Conservation (phyloP, 2,888 invertebrate species). For the Polietes domitor region DNA sequence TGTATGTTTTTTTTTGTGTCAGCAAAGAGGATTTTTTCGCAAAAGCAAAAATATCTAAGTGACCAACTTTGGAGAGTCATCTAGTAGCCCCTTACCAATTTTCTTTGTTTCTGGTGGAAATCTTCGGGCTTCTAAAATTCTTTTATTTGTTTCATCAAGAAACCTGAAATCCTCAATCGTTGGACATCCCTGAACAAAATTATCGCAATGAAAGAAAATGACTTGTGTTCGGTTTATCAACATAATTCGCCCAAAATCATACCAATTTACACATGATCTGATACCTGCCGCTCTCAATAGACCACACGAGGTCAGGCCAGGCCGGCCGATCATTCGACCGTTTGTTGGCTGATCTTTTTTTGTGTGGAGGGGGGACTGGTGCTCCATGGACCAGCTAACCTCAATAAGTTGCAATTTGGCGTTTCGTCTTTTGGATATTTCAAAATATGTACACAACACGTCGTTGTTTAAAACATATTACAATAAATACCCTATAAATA, state of each 20-base stretch:
- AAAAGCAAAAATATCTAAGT: no score
- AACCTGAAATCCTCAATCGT: no score
- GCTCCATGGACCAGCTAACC: conserved; percentile 10
- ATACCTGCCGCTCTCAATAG: conserved; percentile 33
- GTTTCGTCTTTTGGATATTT: conserved; percentile 4
- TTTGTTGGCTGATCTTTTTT: conserved; percentile 23
- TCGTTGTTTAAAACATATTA: conserved; percentile 32
- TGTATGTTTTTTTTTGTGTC: no score
- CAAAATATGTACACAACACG: conserved; percentile 19
- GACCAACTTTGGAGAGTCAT: no score
- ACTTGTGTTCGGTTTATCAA: conserved; percentile 27
- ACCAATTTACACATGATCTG: conserved; percentile 53
- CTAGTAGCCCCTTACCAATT: no score
- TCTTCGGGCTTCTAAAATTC: no score
- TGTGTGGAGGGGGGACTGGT: no score
- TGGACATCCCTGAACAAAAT: background rate
- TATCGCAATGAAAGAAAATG: background rate
- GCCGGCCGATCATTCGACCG: conserved; percentile 19
- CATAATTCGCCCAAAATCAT: conserved; percentile 39
- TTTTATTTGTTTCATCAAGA: no score
- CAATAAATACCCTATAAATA: conserved; percentile 26
- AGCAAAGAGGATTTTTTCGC: no score
- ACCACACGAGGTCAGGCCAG: background rate
- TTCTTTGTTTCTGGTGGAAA: no score
- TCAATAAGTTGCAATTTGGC: conserved; percentile 45